A percentile compares a stretch with the other conserved stretches of the same genome.
phyloP scores from a whole-genome alignment of 1,140 invertebrate species.

The Aphelinus atriplicis region DNA sequence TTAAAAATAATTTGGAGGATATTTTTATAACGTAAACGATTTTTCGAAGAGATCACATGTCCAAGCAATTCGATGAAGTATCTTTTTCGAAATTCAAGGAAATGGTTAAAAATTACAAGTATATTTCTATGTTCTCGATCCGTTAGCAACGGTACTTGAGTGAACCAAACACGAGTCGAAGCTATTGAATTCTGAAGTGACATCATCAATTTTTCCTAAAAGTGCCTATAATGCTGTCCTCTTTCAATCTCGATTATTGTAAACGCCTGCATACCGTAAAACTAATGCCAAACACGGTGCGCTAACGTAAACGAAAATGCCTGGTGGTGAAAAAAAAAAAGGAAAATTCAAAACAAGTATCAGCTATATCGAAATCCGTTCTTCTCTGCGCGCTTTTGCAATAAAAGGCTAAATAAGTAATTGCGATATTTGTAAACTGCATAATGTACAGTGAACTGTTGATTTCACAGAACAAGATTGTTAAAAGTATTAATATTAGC shows the following conservation, averaged over 20 bases:
- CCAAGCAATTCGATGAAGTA: not conserved
- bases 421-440: constrained; percentile 13
- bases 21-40: not conserved
- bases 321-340: constrained; percentile 6
- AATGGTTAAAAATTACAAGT: constrained; percentile 1
- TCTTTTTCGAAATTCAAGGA: not conserved
- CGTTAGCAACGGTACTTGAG: not conserved
- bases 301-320: not conserved
- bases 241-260: constrained; percentile 29
- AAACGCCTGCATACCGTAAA: constrained; percentile 22
- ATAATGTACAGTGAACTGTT: constrained; percentile 24
- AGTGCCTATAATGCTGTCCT: constrained; percentile 62
- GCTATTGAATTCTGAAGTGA: constrained; percentile 12
- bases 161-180: not conserved
- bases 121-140: not conserved
- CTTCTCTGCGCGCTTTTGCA: constrained; percentile 22
- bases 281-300: constrained; percentile 4
- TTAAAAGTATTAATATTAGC: not conserved
- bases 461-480: not conserved
- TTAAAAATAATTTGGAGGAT: too few relatives aligned
- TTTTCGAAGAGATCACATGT: not conserved
- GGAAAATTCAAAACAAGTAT: not conserved
- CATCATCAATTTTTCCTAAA: constrained; percentile 48
- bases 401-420: constrained; percentile 23
- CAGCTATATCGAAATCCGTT: constrained; percentile 10